Base-by-base conservation (phyloP, 1,140 invertebrate species). In the Drosophila guanche region DNA sequence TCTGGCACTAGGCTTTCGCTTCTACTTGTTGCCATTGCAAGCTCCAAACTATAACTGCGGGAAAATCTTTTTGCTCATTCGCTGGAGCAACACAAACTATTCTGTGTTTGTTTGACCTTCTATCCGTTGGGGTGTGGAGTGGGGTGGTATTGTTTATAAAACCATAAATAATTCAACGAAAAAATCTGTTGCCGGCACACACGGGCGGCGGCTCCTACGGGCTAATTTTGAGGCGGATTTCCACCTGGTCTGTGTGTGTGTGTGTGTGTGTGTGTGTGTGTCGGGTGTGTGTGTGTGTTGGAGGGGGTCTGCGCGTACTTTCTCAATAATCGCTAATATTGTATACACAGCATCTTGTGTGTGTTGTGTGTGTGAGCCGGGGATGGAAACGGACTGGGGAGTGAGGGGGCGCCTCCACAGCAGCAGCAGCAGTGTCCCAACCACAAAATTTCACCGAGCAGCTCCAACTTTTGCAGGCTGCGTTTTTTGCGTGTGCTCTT, bases 271-370 rank as follows among this genome's bases (percentile, higher is more conserved):
- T 16, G 48, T 45, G 42, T 60, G 40, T 48, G 33, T 41, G 33
- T 65, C 12, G 45, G 45, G 37, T 51, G 58, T 61, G 58, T 40
- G 12, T 41, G 41, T 41, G 58, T 61, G 48, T 20, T 20, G 16
- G 16, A 20, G 16, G 16, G 16, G 16, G 16, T 25, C 27, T 54
- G 57, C 41, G 76, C 77, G 43, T 66, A 46, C 43, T 67, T 65
- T 84, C 33, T 37, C 62, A 63, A 72, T 76, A 86, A 80, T 69
- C 58, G 65, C 69, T 81, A 81, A 86, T 80, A 75, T 79, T 80
- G 76, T 85, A 85, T 86, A 85, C 74, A 86, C 81, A 86, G 81
- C 81, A 86, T 88, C 78, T 77, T 75, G 68, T 23, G 48, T 42
- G 29, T 60, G 40, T 50, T 46, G 40, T 52, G 40, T 40, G 48